phyloP scores from a whole-genome alignment of 2,113 vertebrate genomes.

The Xiphophorus hellerii region DNA sequence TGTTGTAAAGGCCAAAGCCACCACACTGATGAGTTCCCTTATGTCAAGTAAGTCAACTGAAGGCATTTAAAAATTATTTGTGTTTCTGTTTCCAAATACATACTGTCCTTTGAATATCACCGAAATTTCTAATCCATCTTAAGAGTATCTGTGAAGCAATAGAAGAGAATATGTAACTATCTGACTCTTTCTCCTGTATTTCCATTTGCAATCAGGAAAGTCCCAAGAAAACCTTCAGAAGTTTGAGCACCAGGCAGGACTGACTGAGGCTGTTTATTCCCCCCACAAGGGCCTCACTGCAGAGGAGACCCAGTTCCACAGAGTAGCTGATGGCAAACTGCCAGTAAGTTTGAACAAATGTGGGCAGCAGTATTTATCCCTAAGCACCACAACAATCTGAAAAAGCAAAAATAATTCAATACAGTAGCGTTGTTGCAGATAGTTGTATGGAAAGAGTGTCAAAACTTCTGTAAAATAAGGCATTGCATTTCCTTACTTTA shows the following conservation, averaged over 20 bases:
- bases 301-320: conserved; percentile 90
- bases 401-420: background rate
- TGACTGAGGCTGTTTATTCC: conserved; percentile 90
- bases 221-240: conserved; percentile 92
- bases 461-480: background rate
- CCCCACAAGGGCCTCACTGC: conserved; percentile 93
- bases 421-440: background rate
- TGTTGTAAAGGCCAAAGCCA: conserved; percentile 93
- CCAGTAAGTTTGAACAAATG: conserved; percentile 82
- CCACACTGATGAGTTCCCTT: conserved; percentile 91
- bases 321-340: conserved; percentile 83
- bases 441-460: background rate
- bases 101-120: background rate
- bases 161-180: conserved; percentile 5
- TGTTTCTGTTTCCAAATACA: background rate
- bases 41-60: conserved; percentile 88
- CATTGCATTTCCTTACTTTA: background rate
- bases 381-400: background rate
- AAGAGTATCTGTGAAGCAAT: background rate
- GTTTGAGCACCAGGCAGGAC: conserved; percentile 93
- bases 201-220: conserved; percentile 81
- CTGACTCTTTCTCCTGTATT: conserved; percentile 2
- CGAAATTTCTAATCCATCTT: background rate
- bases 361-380: background rate
- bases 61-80: background rate